Evolutionary conservation across 1,140 invertebrate species (phyloP).

Genomic region (Nephotettix cincticeps): DNA sequence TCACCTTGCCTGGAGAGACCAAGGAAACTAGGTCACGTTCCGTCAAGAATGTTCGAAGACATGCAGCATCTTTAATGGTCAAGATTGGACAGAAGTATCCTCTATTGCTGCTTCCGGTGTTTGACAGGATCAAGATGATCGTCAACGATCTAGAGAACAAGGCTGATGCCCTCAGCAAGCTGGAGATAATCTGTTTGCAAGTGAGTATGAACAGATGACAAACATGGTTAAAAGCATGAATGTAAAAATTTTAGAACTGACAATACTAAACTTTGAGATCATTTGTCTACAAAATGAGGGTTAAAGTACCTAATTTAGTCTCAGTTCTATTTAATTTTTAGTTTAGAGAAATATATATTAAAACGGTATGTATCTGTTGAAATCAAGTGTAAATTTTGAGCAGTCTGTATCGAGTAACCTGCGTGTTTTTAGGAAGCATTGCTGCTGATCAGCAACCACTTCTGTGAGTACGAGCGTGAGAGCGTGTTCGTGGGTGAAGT

Average conservation of each 20-base stretch:
- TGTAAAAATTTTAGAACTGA: too few relatives aligned
- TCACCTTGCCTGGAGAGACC: constrained; percentile 61
- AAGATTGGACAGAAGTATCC: constrained; percentile 88
- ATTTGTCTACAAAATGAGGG: too few relatives aligned
- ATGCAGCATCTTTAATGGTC: constrained; percentile 85
- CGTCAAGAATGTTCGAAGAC: constrained; percentile 81
- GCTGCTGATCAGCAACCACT: constrained; percentile 83
- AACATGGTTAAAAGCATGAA: too few relatives aligned
- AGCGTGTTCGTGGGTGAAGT: constrained; percentile 80
- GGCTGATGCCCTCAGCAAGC: constrained; percentile 59
- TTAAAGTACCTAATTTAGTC: too few relatives aligned
- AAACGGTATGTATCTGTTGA: background rate
- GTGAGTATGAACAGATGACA: constrained; percentile 43
- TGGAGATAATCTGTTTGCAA: constrained; percentile 78
- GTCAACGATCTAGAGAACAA: constrained; percentile 64
- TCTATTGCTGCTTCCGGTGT: constrained; percentile 78
- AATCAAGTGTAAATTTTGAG: background rate
- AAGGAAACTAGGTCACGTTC: constrained; percentile 65
- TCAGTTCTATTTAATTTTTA: too few relatives aligned
- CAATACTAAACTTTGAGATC: too few relatives aligned
- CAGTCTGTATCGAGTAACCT: too few relatives aligned
- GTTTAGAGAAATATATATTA: too few relatives aligned
- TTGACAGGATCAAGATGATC: constrained; percentile 77
- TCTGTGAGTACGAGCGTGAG: constrained; percentile 84
- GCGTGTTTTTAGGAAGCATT: constrained; percentile 61